phyloP scores from a whole-genome alignment of 2,888 invertebrate genomes.

The Andrena hattorfiana region DNA sequence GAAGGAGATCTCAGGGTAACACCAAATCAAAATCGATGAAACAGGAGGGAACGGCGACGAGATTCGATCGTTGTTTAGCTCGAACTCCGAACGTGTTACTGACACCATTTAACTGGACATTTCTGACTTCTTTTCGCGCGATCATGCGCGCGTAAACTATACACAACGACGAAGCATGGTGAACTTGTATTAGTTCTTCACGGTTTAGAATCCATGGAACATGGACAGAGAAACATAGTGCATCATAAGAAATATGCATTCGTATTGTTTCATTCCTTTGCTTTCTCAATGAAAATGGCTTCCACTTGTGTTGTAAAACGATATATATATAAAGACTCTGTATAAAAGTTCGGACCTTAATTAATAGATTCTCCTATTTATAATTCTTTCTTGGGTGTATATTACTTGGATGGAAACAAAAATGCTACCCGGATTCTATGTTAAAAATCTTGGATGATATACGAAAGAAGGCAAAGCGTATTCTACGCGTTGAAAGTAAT shows the following conservation, averaged over 20 bases:
- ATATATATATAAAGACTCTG: constrained; percentile 26
- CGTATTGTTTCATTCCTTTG: constrained; percentile 52
- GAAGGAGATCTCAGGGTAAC: constrained; percentile 74
- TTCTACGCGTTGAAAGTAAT: constrained; percentile 8
- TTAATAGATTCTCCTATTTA: constrained; percentile 27
- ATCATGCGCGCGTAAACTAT: constrained; percentile 8
- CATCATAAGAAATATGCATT: constrained; percentile 17
- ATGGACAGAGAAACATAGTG: constrained; percentile 10
- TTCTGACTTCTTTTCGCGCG: constrained; percentile 21
- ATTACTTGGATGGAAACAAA: constrained; percentile 6
- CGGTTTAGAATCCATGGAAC: constrained; percentile 15
- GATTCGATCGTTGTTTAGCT: constrained; percentile 59
- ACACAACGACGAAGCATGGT: constrained; percentile 30
- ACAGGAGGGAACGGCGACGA: constrained; percentile 31
- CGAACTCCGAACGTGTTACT: constrained; percentile 45
- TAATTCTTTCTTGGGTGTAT: constrained; percentile 38
- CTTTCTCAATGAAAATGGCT: constrained; percentile 48
- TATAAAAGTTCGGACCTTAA: constrained; percentile 34
- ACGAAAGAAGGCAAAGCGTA: constrained; percentile 17
- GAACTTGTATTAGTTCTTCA: constrained; percentile 11
- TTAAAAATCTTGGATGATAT: constrained; percentile 13
- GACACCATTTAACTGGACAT: constrained; percentile 15
- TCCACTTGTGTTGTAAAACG: constrained; percentile 46
- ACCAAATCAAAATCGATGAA: constrained; percentile 72
- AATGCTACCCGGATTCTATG: constrained; percentile 17